Conservation (phyloP, 2,797 vertebrate species). For the Paedocypris micromegethes region DNA sequence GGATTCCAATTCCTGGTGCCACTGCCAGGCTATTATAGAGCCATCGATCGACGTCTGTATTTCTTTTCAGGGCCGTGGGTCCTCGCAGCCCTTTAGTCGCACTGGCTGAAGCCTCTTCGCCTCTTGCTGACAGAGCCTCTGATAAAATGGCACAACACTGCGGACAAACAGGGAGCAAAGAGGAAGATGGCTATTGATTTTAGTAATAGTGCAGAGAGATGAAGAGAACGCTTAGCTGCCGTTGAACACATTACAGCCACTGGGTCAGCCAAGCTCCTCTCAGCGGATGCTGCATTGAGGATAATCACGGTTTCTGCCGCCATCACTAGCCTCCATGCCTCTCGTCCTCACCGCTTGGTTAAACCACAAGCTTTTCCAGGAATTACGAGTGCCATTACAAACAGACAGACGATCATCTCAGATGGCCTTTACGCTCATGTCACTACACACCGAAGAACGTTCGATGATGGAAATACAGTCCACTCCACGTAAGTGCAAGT, state of each 20-base stretch:
- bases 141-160: constrained; percentile 41
- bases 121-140: constrained; percentile 28
- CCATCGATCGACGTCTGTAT: constrained; percentile 39
- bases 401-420: background rate
- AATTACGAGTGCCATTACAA: constrained; percentile 7
- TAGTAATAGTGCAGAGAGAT: constrained; percentile 40
- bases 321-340: background rate
- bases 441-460: no score
- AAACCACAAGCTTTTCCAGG: constrained; percentile 7
- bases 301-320: constrained; percentile 23
- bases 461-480: no score
- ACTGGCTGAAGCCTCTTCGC: constrained; percentile 11
- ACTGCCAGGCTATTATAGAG: constrained; percentile 33
- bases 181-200: constrained; percentile 50
- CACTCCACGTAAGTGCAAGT: no score
- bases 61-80: constrained; percentile 29
- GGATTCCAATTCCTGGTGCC: constrained; percentile 1
- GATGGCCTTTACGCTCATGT: no score
- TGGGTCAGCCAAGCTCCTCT: constrained; percentile 19
- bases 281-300: constrained; percentile 2
- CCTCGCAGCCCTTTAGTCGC: constrained; percentile 12
- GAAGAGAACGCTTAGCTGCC: constrained; percentile 37
- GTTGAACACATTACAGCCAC: constrained; percentile 30
- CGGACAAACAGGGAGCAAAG: constrained; percentile 36
- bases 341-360: constrained; percentile 3